These are phyloP conservation scores for Pituophis catenifer DNA, from an alignment of 2,113 vertebrate genomes.

Conservation along the genomic window DNA sequence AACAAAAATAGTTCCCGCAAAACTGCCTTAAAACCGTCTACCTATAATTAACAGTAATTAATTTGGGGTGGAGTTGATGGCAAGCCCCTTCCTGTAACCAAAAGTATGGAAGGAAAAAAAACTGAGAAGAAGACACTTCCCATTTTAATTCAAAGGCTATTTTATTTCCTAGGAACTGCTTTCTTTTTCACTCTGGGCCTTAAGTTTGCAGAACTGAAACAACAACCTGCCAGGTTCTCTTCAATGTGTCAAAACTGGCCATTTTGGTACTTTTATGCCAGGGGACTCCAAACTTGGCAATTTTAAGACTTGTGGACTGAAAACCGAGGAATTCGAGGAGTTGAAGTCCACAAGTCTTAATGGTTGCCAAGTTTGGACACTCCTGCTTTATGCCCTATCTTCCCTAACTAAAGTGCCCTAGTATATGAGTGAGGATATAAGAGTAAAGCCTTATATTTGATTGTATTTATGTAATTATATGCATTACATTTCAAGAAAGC, in stretches of 20 bases:
- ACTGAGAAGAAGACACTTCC: neutral
- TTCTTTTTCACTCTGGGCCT: neutral
- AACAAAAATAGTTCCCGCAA: neutral
- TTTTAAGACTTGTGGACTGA: too few relatives aligned
- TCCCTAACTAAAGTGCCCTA: neutral
- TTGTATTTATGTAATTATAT: neutral
- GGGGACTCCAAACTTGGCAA: too few relatives aligned
- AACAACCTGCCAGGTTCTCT: neutral
- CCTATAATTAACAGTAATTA: neutral
- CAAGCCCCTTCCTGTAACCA: neutral
- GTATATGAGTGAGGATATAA: neutral
- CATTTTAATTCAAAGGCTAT: neutral
- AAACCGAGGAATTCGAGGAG: too few relatives aligned
- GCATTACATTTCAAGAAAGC: neutral
- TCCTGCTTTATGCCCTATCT: neutral
- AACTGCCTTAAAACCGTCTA: neutral
- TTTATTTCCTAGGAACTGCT: too few relatives aligned
- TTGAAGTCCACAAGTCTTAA: too few relatives aligned
- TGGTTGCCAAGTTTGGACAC: too few relatives aligned
- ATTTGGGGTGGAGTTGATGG: neutral
- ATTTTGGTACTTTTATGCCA: neutral
- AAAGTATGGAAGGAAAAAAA: neutral
- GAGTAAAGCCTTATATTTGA: neutral
- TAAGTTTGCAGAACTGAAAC: neutral
- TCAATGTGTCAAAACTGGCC: neutral